Base-by-base conservation (phyloP, 2,113 vertebrate species). In the Lepus europaeus region DNA sequence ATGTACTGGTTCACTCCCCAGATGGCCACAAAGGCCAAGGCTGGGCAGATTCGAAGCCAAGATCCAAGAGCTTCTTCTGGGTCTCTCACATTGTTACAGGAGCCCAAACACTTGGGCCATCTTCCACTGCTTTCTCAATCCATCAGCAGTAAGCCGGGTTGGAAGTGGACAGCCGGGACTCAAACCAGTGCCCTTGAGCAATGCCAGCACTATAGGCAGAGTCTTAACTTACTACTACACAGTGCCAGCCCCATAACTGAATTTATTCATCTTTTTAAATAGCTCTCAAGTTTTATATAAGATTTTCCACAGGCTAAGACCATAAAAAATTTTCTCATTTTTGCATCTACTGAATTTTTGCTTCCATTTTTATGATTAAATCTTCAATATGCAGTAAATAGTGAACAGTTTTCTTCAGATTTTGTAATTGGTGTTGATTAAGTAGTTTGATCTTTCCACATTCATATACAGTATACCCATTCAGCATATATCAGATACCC, bases 381-480 rank as follows among this genome's bases (percentile, higher is more conserved):
- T 72, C 16, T 53, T 84, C 25, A 63, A 53, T 72, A 72, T 72
- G 61, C 56, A 59, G 17, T 77, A 86, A 72, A 69, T 27, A 88
- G 36, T 63, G 20, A 69, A 39, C 17, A 74, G 59, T 59, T 72
- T 88, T 36, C 73, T 87, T 64, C 29, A 87, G 82, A 29, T 17
- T 80, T 90, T 79, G 9, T 88, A 88, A 84, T 69, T 73, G 45
- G 29, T 33, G 31, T 84, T 68, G 87, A 59, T 29, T 74, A 77
- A 89, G 33, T 79, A 83, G 59, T 70, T 59, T 53, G 17, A 93
- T 82, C 49, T 82, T 66, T 27, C 19, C 56, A 22, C 63, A n/a
- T 25, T 51, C 23, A 9, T 49, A 5, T 49, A 27, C 29, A 79
- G 6, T 39, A 36, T 66, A 5, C 31, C 49, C 25, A 59, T 29